Evolutionary conservation across 1,140 invertebrate species (phyloP).

Genomic region (Brachionus plicatilis): DNA sequence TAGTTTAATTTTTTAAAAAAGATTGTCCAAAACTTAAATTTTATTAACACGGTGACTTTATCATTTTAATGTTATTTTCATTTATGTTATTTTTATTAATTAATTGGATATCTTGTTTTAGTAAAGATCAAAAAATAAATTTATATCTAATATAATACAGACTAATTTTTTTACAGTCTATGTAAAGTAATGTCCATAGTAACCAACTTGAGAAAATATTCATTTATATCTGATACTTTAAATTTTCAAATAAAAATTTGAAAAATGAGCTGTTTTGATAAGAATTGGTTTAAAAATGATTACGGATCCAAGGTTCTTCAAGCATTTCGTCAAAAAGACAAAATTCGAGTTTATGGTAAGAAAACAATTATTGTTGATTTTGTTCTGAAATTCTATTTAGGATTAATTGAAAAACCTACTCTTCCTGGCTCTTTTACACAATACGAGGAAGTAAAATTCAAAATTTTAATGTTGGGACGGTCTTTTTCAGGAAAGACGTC

Average conservation of each 20-base stretch:
- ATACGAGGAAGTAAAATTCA: slow-evolving; percentile 6
- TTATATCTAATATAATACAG: background rate
- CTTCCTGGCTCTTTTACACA: background rate
- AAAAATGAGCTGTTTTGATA: background rate
- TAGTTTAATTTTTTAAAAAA: background rate
- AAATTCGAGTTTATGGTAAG: background rate
- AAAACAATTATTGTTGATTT: background rate
- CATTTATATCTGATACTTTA: background rate
- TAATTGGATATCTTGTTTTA: too few species aligned
- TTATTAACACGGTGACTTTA: background rate
- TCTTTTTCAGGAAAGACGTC: slow-evolving; percentile 1
- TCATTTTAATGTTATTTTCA: background rate
- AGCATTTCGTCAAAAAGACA: background rate
- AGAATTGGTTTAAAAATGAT: slow-evolving; percentile 23
- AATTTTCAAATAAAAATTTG: background rate
- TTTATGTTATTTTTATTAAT: too few species aligned
- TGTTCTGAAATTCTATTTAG: background rate
- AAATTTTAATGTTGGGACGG: background rate
- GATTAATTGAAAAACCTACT: slow-evolving; percentile 9
- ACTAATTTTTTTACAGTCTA: background rate
- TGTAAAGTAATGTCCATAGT: background rate
- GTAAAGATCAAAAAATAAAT: background rate
- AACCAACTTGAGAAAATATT: background rate
- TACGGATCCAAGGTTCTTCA: background rate
- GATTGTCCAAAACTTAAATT: background rate